Base-by-base conservation (phyloP, 2,797 vertebrate species). In the Meriones psammophilus region DNA sequence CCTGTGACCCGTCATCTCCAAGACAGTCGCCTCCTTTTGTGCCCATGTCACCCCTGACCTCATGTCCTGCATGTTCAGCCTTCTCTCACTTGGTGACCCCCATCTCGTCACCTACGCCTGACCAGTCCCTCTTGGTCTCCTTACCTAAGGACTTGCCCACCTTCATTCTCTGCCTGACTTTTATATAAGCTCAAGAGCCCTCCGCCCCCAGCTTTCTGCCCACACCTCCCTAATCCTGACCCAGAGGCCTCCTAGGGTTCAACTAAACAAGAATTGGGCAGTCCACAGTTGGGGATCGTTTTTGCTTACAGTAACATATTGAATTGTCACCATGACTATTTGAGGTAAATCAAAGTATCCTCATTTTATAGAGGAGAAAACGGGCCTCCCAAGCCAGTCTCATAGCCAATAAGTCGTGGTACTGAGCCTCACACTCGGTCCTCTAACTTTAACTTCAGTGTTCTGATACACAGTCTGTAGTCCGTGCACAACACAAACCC, bases 341-440 rank as follows among this genome's bases (percentile, higher is more conserved):
- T 3, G 3, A 79, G 54, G 26, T 69, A 94, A 62, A 64, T 56
- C 42, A 74, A 58, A 77, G 58, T 74, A 36, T 36, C 50, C 36
- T 73, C 88, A 58, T 80, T 86, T 81, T 96, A 89, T 20, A 33
- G 58, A 89, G 74, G 64, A 97, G 90, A 88, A 92, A 76, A 42
- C 36, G 62, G 94, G 46, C n/a, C 22, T 88, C 73, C 54, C 80
- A 90, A 46, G 69, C 88, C 91, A 62, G 56, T 93, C 56, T 88
- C 64, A 86, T 0, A 81, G 46, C 42, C 80, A 87, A 13, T 88
- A 79, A 83, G 56, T 50, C 54, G 54, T 77, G 77, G 36, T 88
- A 22, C 50, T 74, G 0, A 92, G 42, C 26, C 33, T 83, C 84
- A 73, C 20, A 88, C 24, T n/a, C 56, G n/a, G 56, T 92, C 58